These are phyloP conservation scores for Hemicrepidius hirtus DNA, from an alignment of 2,888 invertebrate genomes.

Conservation along the genomic window DNA sequence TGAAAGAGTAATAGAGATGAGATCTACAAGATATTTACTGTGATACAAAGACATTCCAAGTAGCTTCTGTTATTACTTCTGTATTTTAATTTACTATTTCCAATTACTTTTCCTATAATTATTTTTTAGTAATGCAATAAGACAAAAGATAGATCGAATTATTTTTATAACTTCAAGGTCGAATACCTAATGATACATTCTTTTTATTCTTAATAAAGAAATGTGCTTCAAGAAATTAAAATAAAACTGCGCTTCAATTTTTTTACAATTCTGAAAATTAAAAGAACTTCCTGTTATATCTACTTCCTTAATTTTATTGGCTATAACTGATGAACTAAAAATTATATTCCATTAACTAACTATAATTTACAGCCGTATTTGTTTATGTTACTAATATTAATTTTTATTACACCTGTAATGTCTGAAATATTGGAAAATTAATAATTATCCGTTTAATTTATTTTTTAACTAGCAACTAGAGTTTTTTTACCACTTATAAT, in stretches of 20 bases:
- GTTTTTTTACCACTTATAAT: background rate
- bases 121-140: background rate
- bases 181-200: constrained; percentile 2
- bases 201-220: no score
- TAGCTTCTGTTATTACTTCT: background rate
- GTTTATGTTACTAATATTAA: background rate
- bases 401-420: background rate
- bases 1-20: constrained; percentile 19
- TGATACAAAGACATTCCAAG: background rate
- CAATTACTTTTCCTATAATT: background rate
- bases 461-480: background rate
- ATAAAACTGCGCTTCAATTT: background rate
- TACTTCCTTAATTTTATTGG: background rate
- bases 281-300: background rate
- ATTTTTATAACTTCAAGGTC: constrained; percentile 16
- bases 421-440: constrained; percentile 7
- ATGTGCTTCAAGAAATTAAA: no score
- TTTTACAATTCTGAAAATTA: background rate
- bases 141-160: background rate
- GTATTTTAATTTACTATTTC: constrained; percentile 3
- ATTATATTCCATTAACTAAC: constrained; percentile 6
- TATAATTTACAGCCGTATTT: background rate
- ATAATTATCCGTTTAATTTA: background rate
- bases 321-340: background rate
- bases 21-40: constrained; percentile 17